Base-by-base conservation (phyloP, 2,113 vertebrate species). In the Zosterops lateralis region DNA sequence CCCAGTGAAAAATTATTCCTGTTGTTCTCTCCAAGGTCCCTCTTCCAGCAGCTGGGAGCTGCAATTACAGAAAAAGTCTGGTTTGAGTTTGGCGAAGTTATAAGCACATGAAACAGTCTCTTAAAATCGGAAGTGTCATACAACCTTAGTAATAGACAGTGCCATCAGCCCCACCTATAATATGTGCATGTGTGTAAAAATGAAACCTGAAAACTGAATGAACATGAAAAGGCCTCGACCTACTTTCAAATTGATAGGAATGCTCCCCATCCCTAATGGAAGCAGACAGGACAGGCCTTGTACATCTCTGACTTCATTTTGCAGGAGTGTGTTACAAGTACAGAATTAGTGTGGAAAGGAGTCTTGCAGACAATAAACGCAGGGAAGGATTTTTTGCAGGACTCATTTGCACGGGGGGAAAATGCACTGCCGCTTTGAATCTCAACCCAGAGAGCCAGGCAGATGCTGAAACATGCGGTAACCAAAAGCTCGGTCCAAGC, bases 211-310 rank as follows among this genome's bases (percentile, higher is more conserved):
- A 92, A 95, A 87, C 61, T 73, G 94, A 96, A 89, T 56, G 95
- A 97, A 95, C 91, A 85, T 88, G 93, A 95, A 95, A 95, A 94
- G 94, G 91, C 84, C 95, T 86, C 45, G 56, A 94, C 95, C 95
- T 94, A 85, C 91, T 96, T 92, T 76, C 95, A 95, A 24, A 89
- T 60, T 40, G 78, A 85, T 92, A 83, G 72, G 60, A 5, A 10
- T 76, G 57, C 71, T 91, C 93, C 74, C 87, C 56, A n/a, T 82
- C 75, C 51, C 75, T 96, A 96, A 95, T 92, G 74, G 81, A 85
- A 95, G 51, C 29, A 92, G 95, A 96, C 94, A 93, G 87, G 87
- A 93, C 67, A 74, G 84, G 93, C 78, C 95, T 94, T 88, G 87
- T 90, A 92, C 56, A n/a, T 85, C 89, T 92, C 94, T 86, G 87